Evolutionary conservation across 2,888 invertebrate species (phyloP).

Genomic region (Harpalus rubripes): DNA sequence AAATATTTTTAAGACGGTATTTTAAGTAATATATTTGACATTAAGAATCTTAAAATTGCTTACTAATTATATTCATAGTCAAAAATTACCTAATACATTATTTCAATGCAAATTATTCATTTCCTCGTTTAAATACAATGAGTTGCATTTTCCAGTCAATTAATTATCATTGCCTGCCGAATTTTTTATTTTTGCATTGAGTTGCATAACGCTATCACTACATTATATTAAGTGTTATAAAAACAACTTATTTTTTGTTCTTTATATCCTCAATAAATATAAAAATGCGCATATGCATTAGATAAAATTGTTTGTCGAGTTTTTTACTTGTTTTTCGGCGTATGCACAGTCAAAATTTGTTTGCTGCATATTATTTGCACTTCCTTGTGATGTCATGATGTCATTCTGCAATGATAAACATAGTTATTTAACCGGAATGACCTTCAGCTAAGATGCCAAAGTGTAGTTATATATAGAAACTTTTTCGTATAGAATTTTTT

Average conservation of each 20-base stretch:
- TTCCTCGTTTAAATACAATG: background rate
- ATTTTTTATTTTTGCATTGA: background rate
- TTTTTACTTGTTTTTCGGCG: constrained; percentile 13
- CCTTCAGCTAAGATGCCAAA: constrained; percentile 36
- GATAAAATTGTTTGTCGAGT: constrained; percentile 23
- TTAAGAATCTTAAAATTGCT: background rate
- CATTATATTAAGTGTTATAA: background rate
- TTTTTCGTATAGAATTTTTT: constrained; percentile 39
- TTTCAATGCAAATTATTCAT: background rate
- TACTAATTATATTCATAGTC: background rate
- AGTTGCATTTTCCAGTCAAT: background rate
- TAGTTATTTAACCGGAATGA: constrained; percentile 51
- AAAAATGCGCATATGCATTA: constrained; percentile 24
- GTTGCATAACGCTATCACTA: background rate
- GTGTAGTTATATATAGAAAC: constrained; percentile 49
- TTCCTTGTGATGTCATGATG: constrained; percentile 57
- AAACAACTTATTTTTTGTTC: background rate
- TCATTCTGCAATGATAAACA: constrained; percentile 56
- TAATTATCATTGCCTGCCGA: background rate
- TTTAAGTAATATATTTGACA: background rate
- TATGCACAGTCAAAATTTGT: constrained; percentile 54
- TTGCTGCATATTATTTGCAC: constrained; percentile 54
- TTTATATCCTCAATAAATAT: background rate
- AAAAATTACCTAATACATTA: background rate
- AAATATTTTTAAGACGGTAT: no score